Percentiles rank a stretch among this genome's conserved stretches.
These are phyloP conservation scores for Steinernema carpocapsae DNA, from an alignment of 2,888 invertebrate genomes.

Conservation along the genomic window DNA sequence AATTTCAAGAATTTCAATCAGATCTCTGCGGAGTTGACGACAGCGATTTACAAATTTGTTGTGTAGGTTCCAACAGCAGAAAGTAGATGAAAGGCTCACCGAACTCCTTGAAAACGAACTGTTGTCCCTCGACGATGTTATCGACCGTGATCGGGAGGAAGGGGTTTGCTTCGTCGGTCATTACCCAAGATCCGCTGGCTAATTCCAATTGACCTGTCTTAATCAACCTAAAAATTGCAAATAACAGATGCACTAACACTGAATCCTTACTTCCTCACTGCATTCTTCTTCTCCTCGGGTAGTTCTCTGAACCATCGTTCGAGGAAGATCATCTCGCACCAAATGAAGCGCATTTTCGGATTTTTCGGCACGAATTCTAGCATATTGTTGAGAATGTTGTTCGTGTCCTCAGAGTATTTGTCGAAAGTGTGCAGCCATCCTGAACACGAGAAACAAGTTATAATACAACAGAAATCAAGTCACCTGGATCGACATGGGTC, in stretches of 20 bases:
- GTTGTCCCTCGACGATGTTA: slow-evolving; percentile 78
- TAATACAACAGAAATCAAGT: not conserved
- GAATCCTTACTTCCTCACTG: slow-evolving; percentile 47
- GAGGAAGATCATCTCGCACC: slow-evolving; percentile 82
- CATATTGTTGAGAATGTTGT: slow-evolving; percentile 88
- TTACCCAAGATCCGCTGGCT: slow-evolving; percentile 92
- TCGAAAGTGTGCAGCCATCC: slow-evolving; percentile 96
- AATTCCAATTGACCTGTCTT: slow-evolving; percentile 86
- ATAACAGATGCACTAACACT: no score
- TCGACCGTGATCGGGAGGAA: slow-evolving; percentile 88
- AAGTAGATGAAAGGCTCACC: slow-evolving; percentile 36
- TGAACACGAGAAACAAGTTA: slow-evolving; percentile 11
- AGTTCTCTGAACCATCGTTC: slow-evolving; percentile 84
- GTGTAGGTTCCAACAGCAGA: no score
- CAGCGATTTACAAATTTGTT: no score
- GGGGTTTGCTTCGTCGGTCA: slow-evolving; percentile 90
- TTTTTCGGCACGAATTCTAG: slow-evolving; percentile 84
- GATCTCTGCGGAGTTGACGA: no score
- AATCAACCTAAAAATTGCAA: slow-evolving; percentile 75
- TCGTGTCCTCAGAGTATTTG: slow-evolving; percentile 84
- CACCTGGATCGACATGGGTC: slow-evolving; percentile 61
- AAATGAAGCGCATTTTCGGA: slow-evolving; percentile 87
- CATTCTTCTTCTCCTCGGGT: slow-evolving; percentile 46
- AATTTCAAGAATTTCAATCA: no score
- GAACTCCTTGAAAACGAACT: slow-evolving; percentile 70